Evolutionary conservation across 2,797 vertebrate genomes (phyloP), one percentile per base, ranked within the genome.

Genomic region (Rhinogobio ventralis): DNA sequence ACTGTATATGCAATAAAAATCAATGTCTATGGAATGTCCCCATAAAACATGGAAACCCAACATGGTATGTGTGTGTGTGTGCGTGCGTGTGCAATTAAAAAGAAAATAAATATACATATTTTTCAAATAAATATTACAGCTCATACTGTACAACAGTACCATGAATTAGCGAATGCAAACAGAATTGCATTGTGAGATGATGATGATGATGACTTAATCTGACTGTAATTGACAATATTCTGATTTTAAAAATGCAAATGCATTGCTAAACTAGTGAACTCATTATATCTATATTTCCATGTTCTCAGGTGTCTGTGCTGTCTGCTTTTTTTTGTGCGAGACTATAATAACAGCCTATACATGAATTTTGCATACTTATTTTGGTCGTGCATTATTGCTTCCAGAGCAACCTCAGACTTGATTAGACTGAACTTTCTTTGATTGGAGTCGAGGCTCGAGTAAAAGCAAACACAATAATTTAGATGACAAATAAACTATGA

Each of bases 391-490:
- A 23, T 57, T 78, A 42, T 84, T 78, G 82, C 74, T n/a, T 78
- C 82, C 64, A 69, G 51, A 7, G 51, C n/a, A 78, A 46, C 15
- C 25, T 20, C 39, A 33, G 46, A 69, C 74, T 68, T 77, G 82
- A 84, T 77, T 69, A 68, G 64, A 30, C 36, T 69, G 49, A 84
- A 69, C 74, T 60, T 69, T 69, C 19, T 69, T 33, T 84, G 72
- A 83, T 69, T 69, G 19, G 46, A 68, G 28, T 23, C 1, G 60
- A 75, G 5, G 30, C 15, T 66, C 9, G 3, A 64, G n/a, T 8
- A 19, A 57, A n/a, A 39, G 17, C 9, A 53, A 76, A 76, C 46
- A 45, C 30, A n/a, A 19, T 9, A 7, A 39, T 39, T 19, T 8
- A 45, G 62, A 69, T 7, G 11, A 42, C 49, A 30, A 30, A 68